A percentile compares a stretch with the other conserved stretches of the same genome.
Conservation (phyloP, 2,113 vertebrate genomes). For the Alosa alosa region DNA sequence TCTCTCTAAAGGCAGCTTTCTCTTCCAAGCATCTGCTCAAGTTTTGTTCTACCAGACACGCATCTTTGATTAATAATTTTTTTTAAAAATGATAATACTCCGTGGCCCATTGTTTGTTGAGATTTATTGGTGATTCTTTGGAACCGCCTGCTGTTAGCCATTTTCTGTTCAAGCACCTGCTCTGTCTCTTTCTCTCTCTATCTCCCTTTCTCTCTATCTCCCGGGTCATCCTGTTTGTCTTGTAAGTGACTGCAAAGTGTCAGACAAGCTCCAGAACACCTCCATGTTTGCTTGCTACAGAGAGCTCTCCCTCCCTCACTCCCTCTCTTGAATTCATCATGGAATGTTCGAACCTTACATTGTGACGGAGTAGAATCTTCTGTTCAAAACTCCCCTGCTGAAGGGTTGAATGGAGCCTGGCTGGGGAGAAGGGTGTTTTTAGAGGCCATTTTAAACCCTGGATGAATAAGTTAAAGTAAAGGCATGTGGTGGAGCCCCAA, state of each 20-base stretch:
- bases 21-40: background rate
- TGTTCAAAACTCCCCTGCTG: too few species aligned
- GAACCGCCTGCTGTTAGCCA: background rate
- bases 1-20: background rate
- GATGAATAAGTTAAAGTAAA: background rate
- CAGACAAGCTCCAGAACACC: background rate
- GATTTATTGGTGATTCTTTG: background rate
- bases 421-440: conserved; percentile 1
- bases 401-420: background rate
- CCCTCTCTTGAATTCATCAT: background rate
- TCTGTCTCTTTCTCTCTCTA: background rate
- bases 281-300: conserved; percentile 1
- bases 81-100: background rate
- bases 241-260: background rate
- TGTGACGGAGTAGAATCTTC: too few species aligned
- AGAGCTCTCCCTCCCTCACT: background rate
- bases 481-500: background rate
- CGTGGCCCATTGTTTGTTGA: background rate
- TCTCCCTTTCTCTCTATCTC: background rate
- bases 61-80: background rate
- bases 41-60: background rate
- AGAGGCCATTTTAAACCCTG: background rate
- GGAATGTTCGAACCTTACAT: too few species aligned
- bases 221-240: background rate
- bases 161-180: conserved; percentile 4